Evolutionary conservation across 2,113 vertebrate genomes (phyloP), one percentile per base, ranked within the genome.

Genomic region (Scytalopus superciliaris): DNA sequence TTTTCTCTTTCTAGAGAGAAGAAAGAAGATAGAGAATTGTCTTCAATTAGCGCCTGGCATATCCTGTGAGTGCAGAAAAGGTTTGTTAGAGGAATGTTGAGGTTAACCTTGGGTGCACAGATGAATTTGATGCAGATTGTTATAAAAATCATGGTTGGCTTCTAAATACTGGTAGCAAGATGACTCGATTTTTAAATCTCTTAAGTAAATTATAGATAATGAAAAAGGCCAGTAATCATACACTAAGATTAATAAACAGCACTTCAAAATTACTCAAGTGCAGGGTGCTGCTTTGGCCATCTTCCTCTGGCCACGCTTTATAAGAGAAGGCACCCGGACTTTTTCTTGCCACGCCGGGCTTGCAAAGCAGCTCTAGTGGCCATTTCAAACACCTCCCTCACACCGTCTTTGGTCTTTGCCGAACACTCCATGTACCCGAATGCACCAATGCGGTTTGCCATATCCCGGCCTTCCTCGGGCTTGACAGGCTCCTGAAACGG

Each of bases 151-250:
- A 97, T 95, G 97, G 97, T 97, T 98, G 98, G 98, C 98, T 98
- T 98, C 98, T 98, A 98, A 98, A 98, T 98, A 98, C 97, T 98
- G 97, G 97, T 98, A 98, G 98, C 98, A 98, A 98, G 98, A 98
- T 97, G 98, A 98, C 97, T 98, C 96, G 93, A 98, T 98, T 98
- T 98, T 98, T 98, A 98, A 98, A 98, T 97, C 97, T 98, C 97
- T 98, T 97, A 98, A 98, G 98, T 98, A 98, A 98, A 98, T 98
- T 98, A 98, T 97, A 98, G 98, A 98, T 98, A 98, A 98, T 98
- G 97, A 97, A 98, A 98, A 98, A 98, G 98, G 98, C 98, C 98
- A 98, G 98, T 98, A 98, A 98, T 98, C 97, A 98, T 97, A 98
- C 98, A 98, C 98, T 98, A 98, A 98, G 97, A 98, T 98, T 98